A percentile compares a stretch with the other conserved stretches of the same genome.
Conservation (phyloP, 2,888 invertebrate genomes). For the Calephelis perditalis region DNA sequence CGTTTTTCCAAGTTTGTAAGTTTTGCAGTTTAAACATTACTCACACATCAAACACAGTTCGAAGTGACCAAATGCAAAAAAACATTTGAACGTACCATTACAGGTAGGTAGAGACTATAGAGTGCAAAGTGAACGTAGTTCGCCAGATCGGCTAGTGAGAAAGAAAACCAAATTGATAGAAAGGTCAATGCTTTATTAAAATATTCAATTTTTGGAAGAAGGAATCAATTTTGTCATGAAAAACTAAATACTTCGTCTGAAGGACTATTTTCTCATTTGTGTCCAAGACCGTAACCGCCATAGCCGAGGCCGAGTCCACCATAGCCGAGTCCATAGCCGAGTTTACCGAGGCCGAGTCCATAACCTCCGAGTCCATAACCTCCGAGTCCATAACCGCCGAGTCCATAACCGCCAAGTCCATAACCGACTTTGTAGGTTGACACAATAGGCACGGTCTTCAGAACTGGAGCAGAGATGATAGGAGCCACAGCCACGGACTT, state of each 20-base stretch:
- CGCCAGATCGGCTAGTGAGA: too few species aligned
- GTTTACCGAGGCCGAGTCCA: conserved; percentile 27
- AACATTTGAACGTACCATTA: too few species aligned
- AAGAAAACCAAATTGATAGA: not conserved
- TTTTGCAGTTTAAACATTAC: too few species aligned
- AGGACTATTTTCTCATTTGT: conserved; percentile 25
- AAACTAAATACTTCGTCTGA: conserved; percentile 33
- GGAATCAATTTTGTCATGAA: conserved; percentile 17
- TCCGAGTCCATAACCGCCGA: conserved; percentile 15
- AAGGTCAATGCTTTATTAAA: conserved; percentile 31
- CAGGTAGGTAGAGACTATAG: too few species aligned
- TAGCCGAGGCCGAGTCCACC: conserved; percentile 30
- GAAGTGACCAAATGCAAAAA: too few species aligned
- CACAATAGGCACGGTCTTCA: conserved; percentile 32
- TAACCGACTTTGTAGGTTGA: conserved; percentile 21
- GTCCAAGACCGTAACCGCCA: conserved; percentile 31
- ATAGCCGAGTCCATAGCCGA: conserved; percentile 31
- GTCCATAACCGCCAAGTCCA: conserved; percentile 17
- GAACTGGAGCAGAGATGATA: conserved; percentile 40
- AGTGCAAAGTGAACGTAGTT: too few species aligned
- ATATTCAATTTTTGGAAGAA: conserved; percentile 32
- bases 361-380: conserved; percentile 23
- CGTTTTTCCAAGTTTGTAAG: too few species aligned
- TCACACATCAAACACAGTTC: too few species aligned
- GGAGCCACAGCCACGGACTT: conserved; percentile 42